Conservation (phyloP, 2,113 vertebrate species). For the Bos taurus region ARS-UCD2.0 NC_037356.1:7037001-7037500, state of each 20-base stretch:
- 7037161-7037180: background rate
- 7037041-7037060: background rate
- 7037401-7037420: background rate
- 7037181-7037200: background rate
- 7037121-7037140: background rate
- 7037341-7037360: background rate
- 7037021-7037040: background rate
- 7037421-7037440: background rate
- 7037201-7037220: background rate
- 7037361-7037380: background rate
- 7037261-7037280: background rate
- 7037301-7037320: background rate
- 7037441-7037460: background rate
- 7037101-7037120: background rate
- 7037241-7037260: background rate
- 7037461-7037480: background rate
- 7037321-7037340: background rate
- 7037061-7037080: background rate
- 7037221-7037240: background rate
- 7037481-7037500: background rate
- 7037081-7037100: background rate
- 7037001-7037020: background rate
- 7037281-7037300: background rate
- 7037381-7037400: background rate
- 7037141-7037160: background rate